Evolutionary conservation across 2,113 vertebrate species (phyloP).

Genomic region (Meriones unguiculatus): DNA sequence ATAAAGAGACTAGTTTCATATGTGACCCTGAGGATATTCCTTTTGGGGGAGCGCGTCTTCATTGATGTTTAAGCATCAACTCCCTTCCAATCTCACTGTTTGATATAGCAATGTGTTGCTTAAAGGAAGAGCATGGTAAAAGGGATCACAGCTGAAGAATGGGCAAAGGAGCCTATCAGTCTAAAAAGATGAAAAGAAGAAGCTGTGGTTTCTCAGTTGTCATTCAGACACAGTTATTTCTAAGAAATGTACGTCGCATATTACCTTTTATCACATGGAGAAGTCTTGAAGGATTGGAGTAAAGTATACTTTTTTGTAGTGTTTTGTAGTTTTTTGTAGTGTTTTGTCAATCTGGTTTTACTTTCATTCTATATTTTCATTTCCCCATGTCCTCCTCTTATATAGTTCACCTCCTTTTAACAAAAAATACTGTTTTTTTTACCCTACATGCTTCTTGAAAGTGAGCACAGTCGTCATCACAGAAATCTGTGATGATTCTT

Average conservation of each 20-base stretch:
- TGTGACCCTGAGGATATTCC: not conserved
- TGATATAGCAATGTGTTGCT: not conserved
- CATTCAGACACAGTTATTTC: not conserved
- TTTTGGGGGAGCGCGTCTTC: not conserved
- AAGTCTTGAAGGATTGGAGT: not conserved
- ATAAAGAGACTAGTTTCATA: not conserved
- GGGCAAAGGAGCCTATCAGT: not conserved
- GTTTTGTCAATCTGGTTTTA: constrained; percentile 43
- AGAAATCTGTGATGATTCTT: constrained; percentile 32
- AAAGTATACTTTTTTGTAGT: not conserved
- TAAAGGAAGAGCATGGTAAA: not conserved
- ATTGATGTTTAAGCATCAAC: constrained; percentile 21
- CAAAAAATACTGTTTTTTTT: not conserved
- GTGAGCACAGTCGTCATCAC: not conserved
- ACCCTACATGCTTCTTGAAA: constrained; percentile 12
- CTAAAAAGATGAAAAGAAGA: not conserved
- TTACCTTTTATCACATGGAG: not conserved
- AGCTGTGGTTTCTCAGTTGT: not conserved
- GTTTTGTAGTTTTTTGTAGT: not conserved
- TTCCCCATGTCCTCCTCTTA: not conserved
- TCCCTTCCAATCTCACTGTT: constrained; percentile 8
- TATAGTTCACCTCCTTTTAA: not conserved
- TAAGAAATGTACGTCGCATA: not conserved
- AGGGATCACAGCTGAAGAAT: not conserved
- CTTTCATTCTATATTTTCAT: not conserved